Conservation (phyloP, 2,797 vertebrate species). For the Ptychobarbus kaznakovi region DNA sequence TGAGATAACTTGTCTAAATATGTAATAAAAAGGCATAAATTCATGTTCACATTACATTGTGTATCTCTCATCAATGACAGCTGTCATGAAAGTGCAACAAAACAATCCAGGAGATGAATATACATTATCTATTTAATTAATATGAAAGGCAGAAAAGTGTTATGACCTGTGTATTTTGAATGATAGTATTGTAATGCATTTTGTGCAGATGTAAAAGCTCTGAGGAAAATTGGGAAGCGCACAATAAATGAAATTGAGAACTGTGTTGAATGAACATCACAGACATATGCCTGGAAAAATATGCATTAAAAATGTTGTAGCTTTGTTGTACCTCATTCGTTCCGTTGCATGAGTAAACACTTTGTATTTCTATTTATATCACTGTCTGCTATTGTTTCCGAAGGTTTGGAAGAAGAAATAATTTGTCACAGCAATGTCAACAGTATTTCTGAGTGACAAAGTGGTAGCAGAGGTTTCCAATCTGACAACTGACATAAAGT, state of each 20-base stretch:
- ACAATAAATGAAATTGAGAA: neutral
- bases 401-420: slow-evolving; percentile 17
- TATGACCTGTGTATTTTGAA: neutral
- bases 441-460: slow-evolving; percentile 13
- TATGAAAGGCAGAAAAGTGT: neutral
- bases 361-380: slow-evolving; percentile 4
- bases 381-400: slow-evolving; percentile 8
- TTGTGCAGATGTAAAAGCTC: neutral
- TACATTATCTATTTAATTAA: neutral
- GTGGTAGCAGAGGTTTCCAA: slow-evolving; percentile 47
- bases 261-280: slow-evolving; percentile 23
- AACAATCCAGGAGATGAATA: slow-evolving; percentile 1
- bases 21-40: neutral
- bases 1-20: neutral
- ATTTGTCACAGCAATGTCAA: slow-evolving; percentile 45
- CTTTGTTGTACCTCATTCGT: slow-evolving; percentile 16
- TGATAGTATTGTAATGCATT: neutral
- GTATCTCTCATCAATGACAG: neutral
- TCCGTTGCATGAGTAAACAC: neutral
- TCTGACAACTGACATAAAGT: slow-evolving; percentile 55
- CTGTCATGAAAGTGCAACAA: neutral
- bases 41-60: neutral
- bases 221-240: slow-evolving; percentile 3
- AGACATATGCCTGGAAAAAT: neutral
- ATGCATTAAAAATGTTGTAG: neutral